phyloP scores from a whole-genome alignment of 2,113 vertebrate species.

The Pterocles burchelli region DNA sequence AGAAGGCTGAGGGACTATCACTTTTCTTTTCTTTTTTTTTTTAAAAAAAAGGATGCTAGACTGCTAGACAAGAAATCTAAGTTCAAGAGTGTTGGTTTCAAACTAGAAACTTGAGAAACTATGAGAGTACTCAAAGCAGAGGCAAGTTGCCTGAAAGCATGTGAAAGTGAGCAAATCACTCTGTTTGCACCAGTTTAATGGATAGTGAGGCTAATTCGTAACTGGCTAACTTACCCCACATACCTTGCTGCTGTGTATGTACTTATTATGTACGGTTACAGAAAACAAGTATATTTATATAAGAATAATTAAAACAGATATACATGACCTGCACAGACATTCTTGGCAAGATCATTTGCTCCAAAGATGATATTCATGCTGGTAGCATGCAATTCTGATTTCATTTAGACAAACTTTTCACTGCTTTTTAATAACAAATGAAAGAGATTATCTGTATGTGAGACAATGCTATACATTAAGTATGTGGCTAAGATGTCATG shows the following conservation, averaged over 20 bases:
- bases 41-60: neutral
- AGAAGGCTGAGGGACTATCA: neutral
- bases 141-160: neutral
- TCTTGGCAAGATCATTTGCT: neutral
- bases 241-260: neutral
- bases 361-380: neutral
- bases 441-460: neutral
- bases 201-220: slow-evolving; percentile 15
- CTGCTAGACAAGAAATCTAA: neutral
- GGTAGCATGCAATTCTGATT: neutral
- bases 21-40: neutral
- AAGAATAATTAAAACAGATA: neutral
- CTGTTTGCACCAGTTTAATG: neutral
- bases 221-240: neutral
- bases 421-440: slow-evolving; percentile 10
- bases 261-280: neutral
- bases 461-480: neutral
- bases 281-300: neutral
- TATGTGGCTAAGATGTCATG: neutral
- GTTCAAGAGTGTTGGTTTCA: neutral
- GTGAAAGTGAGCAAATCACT: neutral
- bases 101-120: neutral
- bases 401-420: slow-evolving; percentile 16
- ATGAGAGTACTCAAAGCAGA: neutral
- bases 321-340: neutral